Evolutionary conservation across 2,888 invertebrate genomes (phyloP), one percentile per base, ranked within the genome.

Genomic region (Pristionchus maxplancki): DNA sequence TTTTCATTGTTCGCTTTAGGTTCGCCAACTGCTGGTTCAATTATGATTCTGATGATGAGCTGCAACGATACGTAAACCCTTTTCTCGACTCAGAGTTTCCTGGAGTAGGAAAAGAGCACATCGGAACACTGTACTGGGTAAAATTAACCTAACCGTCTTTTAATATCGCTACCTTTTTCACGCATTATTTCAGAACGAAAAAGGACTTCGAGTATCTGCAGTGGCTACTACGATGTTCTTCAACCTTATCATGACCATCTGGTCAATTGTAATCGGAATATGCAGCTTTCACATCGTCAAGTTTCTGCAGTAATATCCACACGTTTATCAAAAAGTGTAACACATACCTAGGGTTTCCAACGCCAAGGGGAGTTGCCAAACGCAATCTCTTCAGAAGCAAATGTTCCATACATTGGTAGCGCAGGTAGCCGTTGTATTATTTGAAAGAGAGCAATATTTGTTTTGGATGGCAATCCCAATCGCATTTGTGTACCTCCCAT

Each of bases 1-100:
- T n/a, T n/a, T n/a, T n/a, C n/a, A n/a, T n/a, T n/a, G n/a, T n/a
- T n/a, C n/a, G n/a, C n/a, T n/a, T n/a, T n/a, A 78, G 78, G 78
- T 78, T 78, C 78, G 40, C 40, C 1, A 78, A 78, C 78, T 78
- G 71, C 24, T 71, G 17, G 15, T 34, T 31, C 71, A 71, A 71
- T 15, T 37, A 71, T 15, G 0, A 71, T 31, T 71, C 71, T 17
- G 71, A 71, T 31, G 71, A 34, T 3, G 71, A 71, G 11, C 31
- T 37, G 71, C 40, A 44, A 40, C 40, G 24, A 0, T 78, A 78
- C n/a, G 78, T 78, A 1, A 78, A 78, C 5, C 78, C 78, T 2
- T 78, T 78, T 78, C 78, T 78, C 2, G 78, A 78, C n/a, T 0
- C n/a, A 13, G 78, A 78, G 24, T 78, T 78, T 9, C 20, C 1